A percentile compares a stretch with the other conserved stretches of the same genome.
These are phyloP conservation scores for Synanthedon andrenaeformis DNA, from an alignment of 2,888 invertebrate genomes.

Conservation along the genomic window DNA sequence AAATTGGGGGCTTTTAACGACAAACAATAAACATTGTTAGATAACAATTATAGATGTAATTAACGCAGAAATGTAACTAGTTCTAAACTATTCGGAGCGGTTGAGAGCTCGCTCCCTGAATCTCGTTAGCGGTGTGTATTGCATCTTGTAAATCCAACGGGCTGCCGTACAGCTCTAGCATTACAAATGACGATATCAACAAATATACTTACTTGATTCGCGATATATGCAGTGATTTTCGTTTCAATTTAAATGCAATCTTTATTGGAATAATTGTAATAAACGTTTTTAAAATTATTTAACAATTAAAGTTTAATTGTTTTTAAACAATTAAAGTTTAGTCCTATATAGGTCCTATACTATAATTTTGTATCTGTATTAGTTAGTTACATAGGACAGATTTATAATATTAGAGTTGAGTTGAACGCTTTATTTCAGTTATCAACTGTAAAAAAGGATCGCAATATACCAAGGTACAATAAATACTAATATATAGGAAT, in stretches of 20 bases:
- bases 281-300: no score
- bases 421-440: no score
- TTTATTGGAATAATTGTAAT: no score
- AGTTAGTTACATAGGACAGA: no score
- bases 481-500: no score
- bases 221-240: neutral
- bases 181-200: constrained; percentile 24
- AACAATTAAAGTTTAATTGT: no score
- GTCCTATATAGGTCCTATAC: no score
- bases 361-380: no score
- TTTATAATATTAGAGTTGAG: no score
- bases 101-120: constrained; percentile 18
- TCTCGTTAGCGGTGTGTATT: constrained; percentile 33
- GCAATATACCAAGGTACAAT: no score
- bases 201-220: neutral
- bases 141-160: constrained; percentile 21
- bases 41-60: neutral
- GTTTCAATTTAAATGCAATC: neutral
- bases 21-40: neutral
- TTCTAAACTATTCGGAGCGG: constrained; percentile 4
- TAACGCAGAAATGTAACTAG: neutral
- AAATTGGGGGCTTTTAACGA: neutral
- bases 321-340: no score
- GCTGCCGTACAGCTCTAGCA: constrained; percentile 17
- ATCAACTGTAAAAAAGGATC: no score